Conservation (phyloP, 2,113 vertebrate species). For the Euleptes europaea region DNA sequence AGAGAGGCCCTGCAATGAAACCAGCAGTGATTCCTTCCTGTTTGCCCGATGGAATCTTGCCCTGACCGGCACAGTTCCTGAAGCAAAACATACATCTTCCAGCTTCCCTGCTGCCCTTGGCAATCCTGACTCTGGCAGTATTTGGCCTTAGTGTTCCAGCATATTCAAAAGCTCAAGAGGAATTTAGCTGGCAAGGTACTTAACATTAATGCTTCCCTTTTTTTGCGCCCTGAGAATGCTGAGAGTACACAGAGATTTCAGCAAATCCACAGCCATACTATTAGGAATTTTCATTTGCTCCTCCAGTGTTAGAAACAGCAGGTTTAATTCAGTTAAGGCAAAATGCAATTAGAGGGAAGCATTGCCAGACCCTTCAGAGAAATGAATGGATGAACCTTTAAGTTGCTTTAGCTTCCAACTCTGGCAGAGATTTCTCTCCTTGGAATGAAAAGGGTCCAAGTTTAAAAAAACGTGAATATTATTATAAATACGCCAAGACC, state of each 20-base stretch:
- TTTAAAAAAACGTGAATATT: not conserved
- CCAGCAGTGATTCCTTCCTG: not conserved
- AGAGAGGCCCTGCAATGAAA: not conserved
- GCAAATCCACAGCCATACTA: conserved; percentile 35
- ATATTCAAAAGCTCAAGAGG: conserved; percentile 55
- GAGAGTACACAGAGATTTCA: conserved; percentile 52
- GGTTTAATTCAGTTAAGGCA: conserved; percentile 19
- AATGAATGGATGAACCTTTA: conserved; percentile 41
- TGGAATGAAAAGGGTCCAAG: conserved; percentile 28
- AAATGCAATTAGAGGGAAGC: conserved; percentile 30
- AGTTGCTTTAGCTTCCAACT: conserved; percentile 17
- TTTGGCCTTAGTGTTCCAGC: conserved; percentile 43
- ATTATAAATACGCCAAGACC: conserved; percentile 6
- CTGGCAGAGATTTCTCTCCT: conserved; percentile 22
- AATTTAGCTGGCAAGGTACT: conserved; percentile 59
- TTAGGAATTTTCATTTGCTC: conserved; percentile 40
- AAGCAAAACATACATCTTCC: conserved; percentile 5
- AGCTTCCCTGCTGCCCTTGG: conserved; percentile 21
- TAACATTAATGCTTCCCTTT: conserved; percentile 51
- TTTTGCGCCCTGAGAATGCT: conserved; percentile 44
- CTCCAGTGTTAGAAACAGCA: conserved; percentile 42
- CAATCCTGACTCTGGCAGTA: conserved; percentile 16
- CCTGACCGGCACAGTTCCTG: conserved; percentile 19
- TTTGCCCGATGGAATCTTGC: conserved; percentile 2
- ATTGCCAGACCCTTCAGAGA: not conserved